A percentile compares a stretch with the other conserved stretches of the same genome.
These are phyloP conservation scores for Spatula versicolor DNA, from an alignment of 2,797 vertebrate genomes.

Conservation along the genomic window DNA sequence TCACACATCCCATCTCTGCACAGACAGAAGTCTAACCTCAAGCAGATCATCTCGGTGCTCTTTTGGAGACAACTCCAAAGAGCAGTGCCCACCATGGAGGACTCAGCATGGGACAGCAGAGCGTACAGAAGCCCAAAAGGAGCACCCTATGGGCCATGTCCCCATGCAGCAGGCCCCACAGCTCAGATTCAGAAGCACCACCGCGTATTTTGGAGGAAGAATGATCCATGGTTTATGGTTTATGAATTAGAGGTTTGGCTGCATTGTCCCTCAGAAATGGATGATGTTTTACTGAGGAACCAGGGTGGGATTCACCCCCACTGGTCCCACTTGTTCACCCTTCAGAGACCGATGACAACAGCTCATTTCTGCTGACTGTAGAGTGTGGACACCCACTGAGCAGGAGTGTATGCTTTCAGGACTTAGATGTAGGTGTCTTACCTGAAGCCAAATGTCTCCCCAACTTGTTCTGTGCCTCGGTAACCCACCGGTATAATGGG, in stretches of 20 bases:
- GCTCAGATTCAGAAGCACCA: neutral
- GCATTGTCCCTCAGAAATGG: neutral
- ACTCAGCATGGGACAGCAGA: accelerated
- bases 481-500: neutral
- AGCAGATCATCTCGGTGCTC: neutral
- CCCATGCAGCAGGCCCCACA: neutral
- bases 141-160: accelerated
- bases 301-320: neutral
- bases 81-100: neutral
- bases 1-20: neutral
- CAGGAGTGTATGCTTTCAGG: neutral
- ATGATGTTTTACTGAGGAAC: neutral
- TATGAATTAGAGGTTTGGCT: neutral
- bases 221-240: neutral
- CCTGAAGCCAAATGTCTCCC: neutral
- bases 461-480: neutral
- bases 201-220: neutral
- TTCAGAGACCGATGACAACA: neutral
- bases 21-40: neutral
- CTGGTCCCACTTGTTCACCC: neutral
- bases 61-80: neutral
- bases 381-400: accelerated
- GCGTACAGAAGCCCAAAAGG: accelerated
- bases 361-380: neutral
- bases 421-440: neutral